Conservation (phyloP, 2,888 invertebrate genomes). For the Melieria picta region DNA sequence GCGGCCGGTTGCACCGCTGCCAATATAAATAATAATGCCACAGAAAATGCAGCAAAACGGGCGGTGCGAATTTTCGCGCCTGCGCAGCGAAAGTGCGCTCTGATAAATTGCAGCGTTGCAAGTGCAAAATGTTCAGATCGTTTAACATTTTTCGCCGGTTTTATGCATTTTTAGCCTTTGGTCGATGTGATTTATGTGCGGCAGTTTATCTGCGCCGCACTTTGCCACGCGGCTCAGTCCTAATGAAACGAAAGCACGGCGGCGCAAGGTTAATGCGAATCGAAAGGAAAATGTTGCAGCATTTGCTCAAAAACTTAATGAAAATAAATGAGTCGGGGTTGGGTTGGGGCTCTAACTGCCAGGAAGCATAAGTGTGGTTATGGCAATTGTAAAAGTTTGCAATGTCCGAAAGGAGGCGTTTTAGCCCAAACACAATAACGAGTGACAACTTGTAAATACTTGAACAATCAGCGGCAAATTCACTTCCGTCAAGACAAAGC, state of each 20-base stretch:
- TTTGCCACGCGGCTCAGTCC: neutral
- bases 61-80: neutral
- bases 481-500: too few relatives aligned
- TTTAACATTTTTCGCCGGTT: conserved; percentile 7
- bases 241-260: neutral
- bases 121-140: conserved; percentile 31
- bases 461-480: too few relatives aligned
- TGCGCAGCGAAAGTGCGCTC: conserved; percentile 13
- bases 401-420: too few relatives aligned
- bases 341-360: too few relatives aligned
- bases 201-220: neutral
- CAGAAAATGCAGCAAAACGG: neutral
- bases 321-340: too few relatives aligned
- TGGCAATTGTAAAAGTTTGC: too few relatives aligned
- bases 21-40: neutral
- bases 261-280: neutral
- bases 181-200: conserved; percentile 1
- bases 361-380: too few relatives aligned
- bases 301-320: too few relatives aligned
- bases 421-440: too few relatives aligned
- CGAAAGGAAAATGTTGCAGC: neutral
- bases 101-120: conserved; percentile 32
- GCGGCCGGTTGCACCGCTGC: too few relatives aligned
- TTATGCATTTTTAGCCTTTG: neutral
- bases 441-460: too few relatives aligned